These are phyloP conservation scores for Saturnia pavonia DNA, from an alignment of 2,888 invertebrate species.

Conservation along the genomic window DNA sequence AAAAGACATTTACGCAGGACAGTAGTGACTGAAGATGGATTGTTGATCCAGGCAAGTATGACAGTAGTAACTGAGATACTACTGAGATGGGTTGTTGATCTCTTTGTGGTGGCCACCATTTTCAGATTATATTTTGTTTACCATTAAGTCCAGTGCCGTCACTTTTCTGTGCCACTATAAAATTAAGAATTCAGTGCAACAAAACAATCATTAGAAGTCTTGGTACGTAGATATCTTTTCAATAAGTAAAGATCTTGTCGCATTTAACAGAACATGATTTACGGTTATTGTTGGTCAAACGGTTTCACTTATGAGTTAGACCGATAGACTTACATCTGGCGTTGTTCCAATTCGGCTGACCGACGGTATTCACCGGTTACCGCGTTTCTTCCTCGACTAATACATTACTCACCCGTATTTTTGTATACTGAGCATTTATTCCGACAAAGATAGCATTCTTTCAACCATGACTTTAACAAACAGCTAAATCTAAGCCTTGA, in stretches of 20 bases:
- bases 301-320: not conserved
- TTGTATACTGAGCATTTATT: slow-evolving; percentile 11
- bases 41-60: too few species aligned
- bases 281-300: not conserved
- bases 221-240: not conserved
- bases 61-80: too few species aligned
- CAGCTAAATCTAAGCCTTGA: not conserved
- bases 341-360: slow-evolving; percentile 17
- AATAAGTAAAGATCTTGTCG: not conserved
- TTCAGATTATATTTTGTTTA: too few species aligned
- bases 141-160: too few species aligned
- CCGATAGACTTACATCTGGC: slow-evolving; percentile 15
- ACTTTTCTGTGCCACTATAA: too few species aligned
- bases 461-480: not conserved
- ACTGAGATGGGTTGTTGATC: too few species aligned
- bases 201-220: not conserved
- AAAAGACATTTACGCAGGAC: too few species aligned
- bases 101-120: too few species aligned
- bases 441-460: not conserved
- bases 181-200: too few species aligned
- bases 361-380: slow-evolving; percentile 18
- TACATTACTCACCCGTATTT: slow-evolving; percentile 27
- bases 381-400: slow-evolving; percentile 14
- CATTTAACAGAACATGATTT: not conserved
- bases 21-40: too few species aligned